These are phyloP conservation scores for Bufotes viridis DNA, from an alignment of 2,797 vertebrate species.

Conservation along the genomic window DNA sequence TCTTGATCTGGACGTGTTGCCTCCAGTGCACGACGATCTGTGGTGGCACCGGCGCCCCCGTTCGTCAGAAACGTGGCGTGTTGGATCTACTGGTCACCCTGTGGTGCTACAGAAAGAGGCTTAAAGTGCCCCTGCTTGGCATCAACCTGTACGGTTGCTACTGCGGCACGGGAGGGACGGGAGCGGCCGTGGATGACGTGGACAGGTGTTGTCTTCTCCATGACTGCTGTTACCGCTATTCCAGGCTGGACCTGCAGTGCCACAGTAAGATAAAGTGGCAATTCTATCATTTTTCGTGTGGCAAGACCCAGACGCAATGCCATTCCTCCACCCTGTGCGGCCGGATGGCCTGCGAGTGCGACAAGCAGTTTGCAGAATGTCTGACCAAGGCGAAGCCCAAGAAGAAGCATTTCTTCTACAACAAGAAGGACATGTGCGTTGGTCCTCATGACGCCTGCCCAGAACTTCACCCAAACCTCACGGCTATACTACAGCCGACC, in stretches of 20 bases:
- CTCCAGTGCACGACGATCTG: conserved; percentile 25
- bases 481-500: background rate
- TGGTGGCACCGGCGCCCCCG: background rate
- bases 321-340: conserved; percentile 50
- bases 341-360: conserved; percentile 64
- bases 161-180: conserved; percentile 63
- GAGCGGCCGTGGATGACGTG: conserved; percentile 52
- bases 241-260: conserved; percentile 59
- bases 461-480: conserved; percentile 26
- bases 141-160: conserved; percentile 65
- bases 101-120: conserved; percentile 53
- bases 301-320: conserved; percentile 26
- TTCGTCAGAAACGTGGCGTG: conserved; percentile 43
- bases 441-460: conserved; percentile 56
- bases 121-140: conserved; percentile 61
- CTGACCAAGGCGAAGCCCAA: conserved; percentile 50
- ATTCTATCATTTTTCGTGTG: conserved; percentile 58
- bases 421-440: conserved; percentile 37
- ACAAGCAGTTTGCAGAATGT: conserved; percentile 64
- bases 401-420: conserved; percentile 62
- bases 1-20: conserved; percentile 43
- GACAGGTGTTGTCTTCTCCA: conserved; percentile 65
- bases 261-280: conserved; percentile 62
- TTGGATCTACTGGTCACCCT: conserved; percentile 55
- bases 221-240: conserved; percentile 64